Conservation (phyloP, 2,113 vertebrate genomes). For the Pipra filicauda region DNA sequence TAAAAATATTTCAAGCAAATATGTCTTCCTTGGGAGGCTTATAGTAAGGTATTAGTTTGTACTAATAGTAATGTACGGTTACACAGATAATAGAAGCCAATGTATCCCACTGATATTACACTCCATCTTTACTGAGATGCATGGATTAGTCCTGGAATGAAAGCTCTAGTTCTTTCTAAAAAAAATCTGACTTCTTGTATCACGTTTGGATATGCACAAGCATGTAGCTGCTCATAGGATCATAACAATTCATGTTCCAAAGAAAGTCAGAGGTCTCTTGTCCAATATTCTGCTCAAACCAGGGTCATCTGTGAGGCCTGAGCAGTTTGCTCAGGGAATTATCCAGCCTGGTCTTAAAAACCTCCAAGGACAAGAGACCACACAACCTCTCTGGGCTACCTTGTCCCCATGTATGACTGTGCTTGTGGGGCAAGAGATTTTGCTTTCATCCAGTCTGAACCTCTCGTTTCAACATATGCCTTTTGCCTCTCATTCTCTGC, state of each 20-base stretch:
- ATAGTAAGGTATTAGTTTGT: not conserved
- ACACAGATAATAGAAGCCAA: not conserved
- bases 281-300: not conserved
- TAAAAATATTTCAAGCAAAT: not conserved
- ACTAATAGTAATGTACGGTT: not conserved
- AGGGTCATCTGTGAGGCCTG: not conserved
- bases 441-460: not conserved
- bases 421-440: not conserved
- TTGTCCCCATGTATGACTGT: not conserved
- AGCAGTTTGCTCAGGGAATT: not conserved
- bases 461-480: not conserved
- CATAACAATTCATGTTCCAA: not conserved
- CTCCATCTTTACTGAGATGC: not conserved
- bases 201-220: not conserved
- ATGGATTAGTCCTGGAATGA: not conserved
- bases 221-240: not conserved
- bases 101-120: not conserved
- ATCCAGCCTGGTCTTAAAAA: not conserved
- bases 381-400: not conserved
- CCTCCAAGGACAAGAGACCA: not conserved
- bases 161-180: not conserved
- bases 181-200: not conserved
- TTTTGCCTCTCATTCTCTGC: not conserved
- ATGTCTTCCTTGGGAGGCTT: not conserved
- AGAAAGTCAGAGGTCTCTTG: not conserved